Percentiles rank a stretch among this genome's conserved stretches.
Evolutionary conservation across 64 coral and sea anemone species (phyloP).

Genomic region (Porites australiensis): DNA sequence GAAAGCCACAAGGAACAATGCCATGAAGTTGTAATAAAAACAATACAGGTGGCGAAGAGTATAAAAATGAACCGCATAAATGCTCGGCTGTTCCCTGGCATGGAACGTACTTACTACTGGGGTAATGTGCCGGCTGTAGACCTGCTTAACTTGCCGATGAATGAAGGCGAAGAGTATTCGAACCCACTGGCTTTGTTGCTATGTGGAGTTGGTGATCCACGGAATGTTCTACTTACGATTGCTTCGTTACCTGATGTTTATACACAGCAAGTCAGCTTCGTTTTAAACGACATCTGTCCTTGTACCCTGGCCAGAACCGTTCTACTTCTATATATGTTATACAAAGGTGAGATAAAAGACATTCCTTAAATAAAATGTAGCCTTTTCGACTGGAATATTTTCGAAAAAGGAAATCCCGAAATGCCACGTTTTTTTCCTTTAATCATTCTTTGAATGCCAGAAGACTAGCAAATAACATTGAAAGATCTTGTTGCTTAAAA

Average conservation of each 20-base stretch:
- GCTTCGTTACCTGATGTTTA: constrained; percentile 66
- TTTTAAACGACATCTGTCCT: constrained; percentile 69
- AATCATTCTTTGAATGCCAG: no score
- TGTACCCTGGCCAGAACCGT: constrained; percentile 58
- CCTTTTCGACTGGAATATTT: no score
- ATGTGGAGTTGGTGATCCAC: constrained; percentile 71
- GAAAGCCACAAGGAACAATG: background rate
- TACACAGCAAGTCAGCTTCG: constrained; percentile 41
- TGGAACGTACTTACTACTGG: constrained; percentile 11
- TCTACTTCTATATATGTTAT: constrained; percentile 54
- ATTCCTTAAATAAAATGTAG: background rate
- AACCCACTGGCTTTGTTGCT: constrained; percentile 42
- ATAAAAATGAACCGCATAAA: background rate
- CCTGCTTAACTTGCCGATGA: constrained; percentile 57
- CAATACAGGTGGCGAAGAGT: background rate
- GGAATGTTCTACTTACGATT: constrained; percentile 58
- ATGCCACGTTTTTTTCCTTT: no score
- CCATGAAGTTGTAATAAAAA: background rate
- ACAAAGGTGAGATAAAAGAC: constrained; percentile 37
- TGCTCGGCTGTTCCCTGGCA: background rate
- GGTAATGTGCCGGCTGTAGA: constrained; percentile 56
- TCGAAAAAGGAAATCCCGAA: no score
- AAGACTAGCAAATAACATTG: no score
- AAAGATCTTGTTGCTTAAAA: no score
- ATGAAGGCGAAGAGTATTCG: constrained; percentile 38